phyloP scores from a whole-genome alignment of 2,113 vertebrate genomes.

The Spea bombifrons region DNA sequence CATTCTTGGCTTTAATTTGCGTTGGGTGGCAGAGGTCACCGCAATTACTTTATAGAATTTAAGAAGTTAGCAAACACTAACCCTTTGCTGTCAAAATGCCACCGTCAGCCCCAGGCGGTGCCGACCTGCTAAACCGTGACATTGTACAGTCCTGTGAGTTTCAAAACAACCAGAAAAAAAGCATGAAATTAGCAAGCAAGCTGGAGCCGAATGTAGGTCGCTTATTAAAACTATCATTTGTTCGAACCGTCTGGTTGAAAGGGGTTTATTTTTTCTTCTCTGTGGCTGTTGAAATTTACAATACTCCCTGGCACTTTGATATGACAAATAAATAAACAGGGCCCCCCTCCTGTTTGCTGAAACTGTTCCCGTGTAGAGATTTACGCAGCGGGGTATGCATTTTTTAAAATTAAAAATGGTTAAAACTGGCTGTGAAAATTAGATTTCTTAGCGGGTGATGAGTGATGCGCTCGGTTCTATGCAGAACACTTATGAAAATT shows the following conservation, averaged over 20 bases:
- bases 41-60: conserved; percentile 11
- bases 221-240: background rate
- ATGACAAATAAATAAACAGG: conserved; percentile 11
- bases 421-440: background rate
- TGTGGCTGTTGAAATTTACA: conserved; percentile 26
- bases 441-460: too few species aligned
- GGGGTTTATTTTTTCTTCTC: conserved; percentile 50
- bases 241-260: conserved; percentile 41
- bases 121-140: conserved; percentile 24
- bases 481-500: too few species aligned
- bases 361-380: background rate
- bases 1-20: conserved; percentile 8
- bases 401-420: background rate
- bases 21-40: background rate
- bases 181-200: accelerated
- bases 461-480: too few species aligned
- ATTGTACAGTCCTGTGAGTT: conserved; percentile 29
- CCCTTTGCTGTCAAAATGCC: conserved; percentile 32
- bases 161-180: background rate
- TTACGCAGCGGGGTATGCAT: background rate
- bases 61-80: conserved; percentile 30
- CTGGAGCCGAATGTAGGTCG: conserved; percentile 43
- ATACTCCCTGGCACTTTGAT: conserved; percentile 22
- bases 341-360: conserved; percentile 7
- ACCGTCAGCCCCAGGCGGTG: accelerated